Conservation (phyloP, 2,113 vertebrate species). For the Eidolon helvum region DNA sequence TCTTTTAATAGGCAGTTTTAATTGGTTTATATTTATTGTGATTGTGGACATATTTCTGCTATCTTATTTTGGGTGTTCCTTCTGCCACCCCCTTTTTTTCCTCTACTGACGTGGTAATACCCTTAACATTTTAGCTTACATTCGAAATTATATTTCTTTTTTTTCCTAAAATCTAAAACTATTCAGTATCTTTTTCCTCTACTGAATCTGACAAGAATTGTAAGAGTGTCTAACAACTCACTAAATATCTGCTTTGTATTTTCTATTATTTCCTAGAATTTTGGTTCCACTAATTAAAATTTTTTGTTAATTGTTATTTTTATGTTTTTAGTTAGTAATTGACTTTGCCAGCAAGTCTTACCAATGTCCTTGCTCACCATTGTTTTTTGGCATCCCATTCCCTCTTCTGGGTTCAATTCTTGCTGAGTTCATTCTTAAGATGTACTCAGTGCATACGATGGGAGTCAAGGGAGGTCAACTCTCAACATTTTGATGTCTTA, state of each 20-base stretch:
- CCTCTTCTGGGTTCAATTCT: neutral
- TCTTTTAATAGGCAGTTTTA: constrained; percentile 51
- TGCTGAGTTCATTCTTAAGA: neutral
- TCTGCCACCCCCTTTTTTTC: neutral
- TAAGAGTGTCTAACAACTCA: neutral
- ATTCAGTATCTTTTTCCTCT: neutral
- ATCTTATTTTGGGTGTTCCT: constrained; percentile 20
- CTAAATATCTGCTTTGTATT: neutral
- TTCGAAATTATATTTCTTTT: constrained; percentile 31
- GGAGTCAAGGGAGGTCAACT: neutral
- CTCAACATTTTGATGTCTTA: neutral
- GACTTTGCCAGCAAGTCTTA: neutral
- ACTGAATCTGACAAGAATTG: neutral
- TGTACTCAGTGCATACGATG: neutral
- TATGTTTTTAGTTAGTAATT: neutral
- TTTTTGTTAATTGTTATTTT: neutral
- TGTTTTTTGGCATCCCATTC: neutral
- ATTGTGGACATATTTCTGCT: constrained; percentile 37
- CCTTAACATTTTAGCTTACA: neutral
- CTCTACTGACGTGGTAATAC: neutral
- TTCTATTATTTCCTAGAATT: constrained; percentile 23
- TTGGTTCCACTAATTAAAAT: neutral
- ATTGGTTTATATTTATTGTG: constrained; percentile 53
- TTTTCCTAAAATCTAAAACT: constrained; percentile 14
- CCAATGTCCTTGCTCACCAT: neutral